Conservation (phyloP, 2,888 invertebrate genomes). For the Diarsia rubi region DNA sequence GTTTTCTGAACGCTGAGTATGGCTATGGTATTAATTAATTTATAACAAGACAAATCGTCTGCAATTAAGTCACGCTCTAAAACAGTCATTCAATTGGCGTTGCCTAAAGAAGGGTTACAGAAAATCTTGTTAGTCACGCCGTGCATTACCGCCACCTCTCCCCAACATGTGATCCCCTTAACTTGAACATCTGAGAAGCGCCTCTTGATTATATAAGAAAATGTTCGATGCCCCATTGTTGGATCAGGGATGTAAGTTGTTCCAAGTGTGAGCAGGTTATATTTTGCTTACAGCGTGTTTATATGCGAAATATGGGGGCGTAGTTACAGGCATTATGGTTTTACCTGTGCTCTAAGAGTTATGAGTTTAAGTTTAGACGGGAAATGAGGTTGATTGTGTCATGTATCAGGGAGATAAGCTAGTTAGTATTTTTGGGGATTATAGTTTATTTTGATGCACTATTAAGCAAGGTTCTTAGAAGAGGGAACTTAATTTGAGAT, state of each 20-base stretch:
- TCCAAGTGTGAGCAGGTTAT: slow-evolving; percentile 71
- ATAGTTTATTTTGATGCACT: neutral
- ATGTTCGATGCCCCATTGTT: slow-evolving; percentile 81
- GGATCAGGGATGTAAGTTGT: slow-evolving; percentile 78
- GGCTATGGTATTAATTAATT: neutral
- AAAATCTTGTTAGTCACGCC: slow-evolving; percentile 54
- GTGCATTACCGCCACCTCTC: slow-evolving; percentile 39
- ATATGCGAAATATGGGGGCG: slow-evolving; percentile 72
- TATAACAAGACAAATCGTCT: slow-evolving; percentile 8
- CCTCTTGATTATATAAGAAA: slow-evolving; percentile 86
- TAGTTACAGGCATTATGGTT: slow-evolving; percentile 21
- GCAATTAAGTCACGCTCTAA: neutral
- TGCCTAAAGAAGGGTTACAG: slow-evolving; percentile 13
- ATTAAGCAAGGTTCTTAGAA: neutral
- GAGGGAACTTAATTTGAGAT: neutral
- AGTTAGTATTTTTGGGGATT: neutral
- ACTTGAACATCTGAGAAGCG: slow-evolving; percentile 72
- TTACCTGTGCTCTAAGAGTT: slow-evolving; percentile 28
- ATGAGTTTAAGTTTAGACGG: slow-evolving; percentile 17
- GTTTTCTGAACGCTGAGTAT: neutral
- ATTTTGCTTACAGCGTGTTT: slow-evolving; percentile 68
- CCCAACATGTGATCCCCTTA: slow-evolving; percentile 54
- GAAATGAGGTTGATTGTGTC: slow-evolving; percentile 19
- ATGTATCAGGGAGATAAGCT: slow-evolving; percentile 1
- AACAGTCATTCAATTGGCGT: slow-evolving; percentile 15